Evolutionary conservation across 2,888 invertebrate genomes (phyloP), one percentile per base, ranked within the genome.

Genomic region (Alsophila aescularia): DNA sequence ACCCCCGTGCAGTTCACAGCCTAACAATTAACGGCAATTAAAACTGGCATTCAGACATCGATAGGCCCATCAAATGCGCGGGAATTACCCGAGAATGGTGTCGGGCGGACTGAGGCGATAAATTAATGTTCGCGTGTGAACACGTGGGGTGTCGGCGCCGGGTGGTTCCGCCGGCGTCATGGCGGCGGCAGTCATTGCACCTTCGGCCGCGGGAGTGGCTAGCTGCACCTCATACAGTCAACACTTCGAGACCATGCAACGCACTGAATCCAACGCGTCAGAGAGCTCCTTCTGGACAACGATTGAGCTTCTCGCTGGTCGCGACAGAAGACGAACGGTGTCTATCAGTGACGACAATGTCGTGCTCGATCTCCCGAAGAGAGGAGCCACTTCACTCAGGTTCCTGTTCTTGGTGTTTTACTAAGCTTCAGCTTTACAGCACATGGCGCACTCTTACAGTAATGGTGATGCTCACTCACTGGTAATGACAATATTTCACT

Each of bases 261-360:
- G 90, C 42, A 73, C 81, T 32, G 76, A 85, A 45, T 91, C 92
- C 42, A 87, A 78, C 68, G 77, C 92, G 29, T 87, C 90, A 7
- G 92, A 90, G 54, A 88, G 92, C 42, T 83, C 87, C 34, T 94
- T 94, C 74, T 94, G 94, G 94, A 92, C 93, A 42, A 94, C 93
- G n/a, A 92, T 94, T 57, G 93, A 94, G 58, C 84, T 94, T 31
- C 85, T 94, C 13, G 92, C 93, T 12, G 93, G 88, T 27, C 85
- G 90, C 7, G 93, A 92, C 37, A 81, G 91, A 52, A 84, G 92
- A 49, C 79, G 89, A 32, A 90, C 91, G 2, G 83, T 87, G n/a
- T 81, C 83, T 18, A 92, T 92, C 64, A 74, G 73, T 35, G 91
- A 90, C 29, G 89, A 88, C 47, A 70, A 69, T 63, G 66, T 24